Evolutionary conservation across 2,113 vertebrate genomes (phyloP), one percentile per base, ranked within the genome.

Genomic region (Brevimyrus niger): DNA sequence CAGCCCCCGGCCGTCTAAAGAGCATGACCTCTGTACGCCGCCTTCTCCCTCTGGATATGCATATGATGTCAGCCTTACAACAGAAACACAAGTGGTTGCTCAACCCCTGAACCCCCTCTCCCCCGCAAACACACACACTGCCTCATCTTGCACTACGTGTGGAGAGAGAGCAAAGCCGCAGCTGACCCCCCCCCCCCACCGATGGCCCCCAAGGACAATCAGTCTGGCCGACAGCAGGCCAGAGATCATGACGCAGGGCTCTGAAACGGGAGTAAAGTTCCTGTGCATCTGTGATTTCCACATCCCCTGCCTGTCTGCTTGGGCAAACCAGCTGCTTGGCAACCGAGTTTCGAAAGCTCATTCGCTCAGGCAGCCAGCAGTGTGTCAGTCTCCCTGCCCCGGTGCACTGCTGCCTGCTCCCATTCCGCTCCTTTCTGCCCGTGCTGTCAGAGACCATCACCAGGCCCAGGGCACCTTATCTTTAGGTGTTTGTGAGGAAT

Each of bases 231-330:
- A n/a, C 50, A 53, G 11, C 73, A 50, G 48, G 47, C 47, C 87
- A 88, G 42, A 73, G 58, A 88, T 42, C 35, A 13, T 55, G 69
- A 47, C 73, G 21, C 48, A 17, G 82, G 48, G 47, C 11, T 35
- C 47, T 87, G 85, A 87, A 87, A 87, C 10, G 2, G 38, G 85
- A 31, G 85, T 27, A 87, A 87, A 87, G 85, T 87, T 87, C 85
- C 50, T 38, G 50, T 19, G 85, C 31, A 5, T 44, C 85, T 27
- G 50, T 27, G 50, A 35, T 51, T 51, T 87, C 85, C 31, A 87
- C 85, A 87, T 87, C 85, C 5, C 50, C 27, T 13, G 4, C n/a
- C 11, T 21, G 85, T 87, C 48, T 55, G 48, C 0, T 55, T 87
- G 85, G 84, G 48, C 85, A 87, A 87, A 87, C 35, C 85, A 51